These are phyloP conservation scores for Rhynchonema sp. DNA, from an alignment of 2,888 invertebrate species.

Conservation along the genomic window DNA sequence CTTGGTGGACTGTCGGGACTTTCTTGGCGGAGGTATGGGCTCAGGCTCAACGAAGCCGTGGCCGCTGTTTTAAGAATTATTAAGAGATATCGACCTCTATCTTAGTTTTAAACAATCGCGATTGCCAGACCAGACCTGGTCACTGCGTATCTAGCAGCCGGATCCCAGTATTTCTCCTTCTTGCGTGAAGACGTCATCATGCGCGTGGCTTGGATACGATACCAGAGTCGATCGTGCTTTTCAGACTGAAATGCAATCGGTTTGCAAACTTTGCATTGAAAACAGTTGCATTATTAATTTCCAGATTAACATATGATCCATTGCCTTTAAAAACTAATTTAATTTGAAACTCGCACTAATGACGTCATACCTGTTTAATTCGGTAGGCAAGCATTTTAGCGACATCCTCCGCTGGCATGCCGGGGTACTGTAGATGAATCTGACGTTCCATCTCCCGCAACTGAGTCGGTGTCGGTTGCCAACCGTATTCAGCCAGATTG, in stretches of 20 bases:
- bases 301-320: too few relatives aligned
- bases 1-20: too few relatives aligned
- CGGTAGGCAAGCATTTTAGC: constrained; percentile 37
- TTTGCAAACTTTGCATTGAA: too few relatives aligned
- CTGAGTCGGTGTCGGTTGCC: neutral
- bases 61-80: too few relatives aligned
- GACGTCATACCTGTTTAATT: constrained; percentile 38
- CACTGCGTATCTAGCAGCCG: too few relatives aligned
- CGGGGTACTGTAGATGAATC: constrained; percentile 13
- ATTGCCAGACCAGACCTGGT: too few relatives aligned
- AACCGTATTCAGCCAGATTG: neutral
- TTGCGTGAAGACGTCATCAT: neutral
- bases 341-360: constrained; percentile 35
- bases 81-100: too few relatives aligned
- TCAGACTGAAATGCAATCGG: too few relatives aligned
- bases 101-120: too few relatives aligned
- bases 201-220: constrained; percentile 36
- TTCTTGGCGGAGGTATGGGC: too few relatives aligned
- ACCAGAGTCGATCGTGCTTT: constrained; percentile 40
- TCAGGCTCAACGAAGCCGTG: too few relatives aligned
- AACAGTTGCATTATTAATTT: too few relatives aligned
- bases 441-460: constrained; percentile 12
- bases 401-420: constrained; percentile 14
- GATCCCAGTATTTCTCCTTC: constrained; percentile 3
- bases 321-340: constrained; percentile 28